These are phyloP conservation scores for Gari tellinella DNA, from an alignment of 2,888 invertebrate species.

Conservation along the genomic window DNA sequence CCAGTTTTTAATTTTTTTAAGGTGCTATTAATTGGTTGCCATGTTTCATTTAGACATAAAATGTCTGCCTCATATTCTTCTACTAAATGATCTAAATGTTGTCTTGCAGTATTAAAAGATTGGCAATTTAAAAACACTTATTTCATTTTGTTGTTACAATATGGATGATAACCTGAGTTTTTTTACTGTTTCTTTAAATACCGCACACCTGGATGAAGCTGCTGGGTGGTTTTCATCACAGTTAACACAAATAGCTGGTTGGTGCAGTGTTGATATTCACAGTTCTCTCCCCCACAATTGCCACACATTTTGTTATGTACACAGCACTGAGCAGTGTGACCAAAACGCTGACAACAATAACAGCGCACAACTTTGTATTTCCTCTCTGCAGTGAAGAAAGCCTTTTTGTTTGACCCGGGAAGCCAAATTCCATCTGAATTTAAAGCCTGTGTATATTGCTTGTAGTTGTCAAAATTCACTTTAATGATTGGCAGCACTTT, in stretches of 20 bases:
- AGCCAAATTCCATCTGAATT: conserved; percentile 1
- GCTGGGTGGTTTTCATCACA: conserved; percentile 10
- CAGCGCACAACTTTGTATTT: conserved; percentile 13
- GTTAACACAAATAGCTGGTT: conserved; percentile 10
- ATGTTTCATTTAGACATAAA: conserved; percentile 9
- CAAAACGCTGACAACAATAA: conserved; percentile 2
- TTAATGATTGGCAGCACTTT: background rate
- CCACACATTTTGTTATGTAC: conserved; percentile 1
- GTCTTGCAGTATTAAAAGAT: conserved; percentile 8
- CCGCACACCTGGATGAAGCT: conserved; percentile 4
- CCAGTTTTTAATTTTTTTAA: conserved; percentile 12
- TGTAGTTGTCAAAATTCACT: conserved; percentile 2
- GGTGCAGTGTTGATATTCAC: conserved; percentile 1
- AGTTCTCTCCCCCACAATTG: conserved; percentile 4
- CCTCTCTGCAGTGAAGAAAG: too few relatives aligned
- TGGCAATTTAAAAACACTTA: conserved; percentile 10
- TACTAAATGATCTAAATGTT: conserved; percentile 1
- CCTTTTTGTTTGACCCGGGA: conserved; percentile 3
- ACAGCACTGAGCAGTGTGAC: conserved; percentile 7
- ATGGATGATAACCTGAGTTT: conserved; percentile 8
- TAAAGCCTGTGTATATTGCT: background rate
- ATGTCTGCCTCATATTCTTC: conserved; percentile 7
- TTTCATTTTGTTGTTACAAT: conserved; percentile 6
- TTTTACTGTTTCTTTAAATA: conserved; percentile 5
- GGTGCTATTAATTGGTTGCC: conserved; percentile 1